A percentile compares a stretch with the other conserved stretches of the same genome.
Conservation (phyloP, 1,140 invertebrate genomes). For the Meloidogyne exigua region DNA sequence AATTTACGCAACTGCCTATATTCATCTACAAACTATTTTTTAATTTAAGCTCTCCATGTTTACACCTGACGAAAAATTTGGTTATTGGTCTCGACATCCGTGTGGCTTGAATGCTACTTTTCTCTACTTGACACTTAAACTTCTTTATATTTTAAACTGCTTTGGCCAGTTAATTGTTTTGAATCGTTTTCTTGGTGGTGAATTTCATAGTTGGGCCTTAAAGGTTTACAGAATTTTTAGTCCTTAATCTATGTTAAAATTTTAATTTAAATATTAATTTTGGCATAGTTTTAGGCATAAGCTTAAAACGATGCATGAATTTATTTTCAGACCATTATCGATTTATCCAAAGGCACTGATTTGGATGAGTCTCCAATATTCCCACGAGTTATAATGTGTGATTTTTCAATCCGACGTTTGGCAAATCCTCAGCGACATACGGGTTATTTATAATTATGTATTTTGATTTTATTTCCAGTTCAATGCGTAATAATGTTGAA, state of each 20-base stretch:
- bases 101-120: conserved; percentile 56
- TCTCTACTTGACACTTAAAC: conserved; percentile 67
- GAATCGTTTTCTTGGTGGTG: conserved; percentile 66
- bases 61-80: not conserved
- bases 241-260: not conserved
- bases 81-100: conserved; percentile 11
- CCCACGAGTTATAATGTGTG: conserved; percentile 53
- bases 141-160: conserved; percentile 66
- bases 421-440: conserved; percentile 53
- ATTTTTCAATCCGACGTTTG: conserved; percentile 45
- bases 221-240: conserved; percentile 41
- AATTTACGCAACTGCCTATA: too few species aligned
- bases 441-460: not conserved
- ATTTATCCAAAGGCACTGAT: conserved; percentile 41
- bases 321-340: conserved; percentile 30
- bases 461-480: conserved; percentile 5
- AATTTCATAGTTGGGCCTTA: conserved; percentile 66
- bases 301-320: not conserved
- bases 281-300: too few species aligned
- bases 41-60: conserved; percentile 23
- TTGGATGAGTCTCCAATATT: conserved; percentile 53
- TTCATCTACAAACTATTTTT: not conserved
- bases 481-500: conserved; percentile 63
- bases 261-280: too few species aligned
- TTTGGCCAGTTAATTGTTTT: conserved; percentile 66